Evolutionary conservation across 2,113 vertebrate species (phyloP).

Genomic region (Nesogale talazaci): DNA sequence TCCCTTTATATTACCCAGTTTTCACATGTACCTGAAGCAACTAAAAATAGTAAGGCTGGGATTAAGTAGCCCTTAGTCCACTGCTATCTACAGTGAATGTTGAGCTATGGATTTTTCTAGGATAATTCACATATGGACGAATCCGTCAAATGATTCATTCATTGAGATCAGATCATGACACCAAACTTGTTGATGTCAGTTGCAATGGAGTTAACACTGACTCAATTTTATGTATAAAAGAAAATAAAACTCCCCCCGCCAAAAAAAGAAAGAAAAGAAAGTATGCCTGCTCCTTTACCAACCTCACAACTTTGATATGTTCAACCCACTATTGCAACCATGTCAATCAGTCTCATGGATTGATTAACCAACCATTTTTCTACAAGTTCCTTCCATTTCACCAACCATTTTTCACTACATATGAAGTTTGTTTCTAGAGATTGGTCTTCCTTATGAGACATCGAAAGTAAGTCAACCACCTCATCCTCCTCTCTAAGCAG

Average conservation of each 20-base stretch:
- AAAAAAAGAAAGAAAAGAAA: neutral
- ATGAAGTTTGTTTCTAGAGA: neutral
- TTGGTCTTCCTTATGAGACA: neutral
- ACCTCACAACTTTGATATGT: neutral
- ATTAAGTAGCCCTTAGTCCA: neutral
- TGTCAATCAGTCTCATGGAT: neutral
- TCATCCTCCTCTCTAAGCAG: neutral
- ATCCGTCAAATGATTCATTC: neutral
- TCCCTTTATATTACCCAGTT: neutral
- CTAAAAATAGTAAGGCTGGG: neutral
- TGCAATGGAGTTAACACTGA: neutral
- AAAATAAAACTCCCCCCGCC: neutral
- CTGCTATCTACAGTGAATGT: neutral
- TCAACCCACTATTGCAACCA: neutral
- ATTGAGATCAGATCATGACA: neutral
- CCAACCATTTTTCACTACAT: neutral
- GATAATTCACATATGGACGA: slow-evolving; percentile 25
- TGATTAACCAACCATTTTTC: neutral
- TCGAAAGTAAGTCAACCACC: neutral
- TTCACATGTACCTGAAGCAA: neutral
- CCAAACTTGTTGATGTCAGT: neutral
- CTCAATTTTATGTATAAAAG: neutral
- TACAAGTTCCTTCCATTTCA: neutral
- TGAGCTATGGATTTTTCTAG: neutral
- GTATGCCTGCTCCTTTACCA: neutral